Conservation (phyloP, 2,888 invertebrate genomes). For the Ochlodes sylvanus region DNA sequence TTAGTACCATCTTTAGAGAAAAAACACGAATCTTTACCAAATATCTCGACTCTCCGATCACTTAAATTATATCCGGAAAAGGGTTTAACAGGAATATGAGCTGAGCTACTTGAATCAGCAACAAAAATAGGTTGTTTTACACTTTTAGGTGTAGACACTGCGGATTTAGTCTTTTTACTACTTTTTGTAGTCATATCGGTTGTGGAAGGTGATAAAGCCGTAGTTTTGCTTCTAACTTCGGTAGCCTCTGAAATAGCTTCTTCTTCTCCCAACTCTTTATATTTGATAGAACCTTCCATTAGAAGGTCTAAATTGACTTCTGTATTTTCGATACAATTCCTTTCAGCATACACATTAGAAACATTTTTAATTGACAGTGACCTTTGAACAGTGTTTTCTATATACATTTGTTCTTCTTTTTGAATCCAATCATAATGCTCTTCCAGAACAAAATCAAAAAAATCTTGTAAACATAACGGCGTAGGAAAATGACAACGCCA, state of each 20-base stretch:
- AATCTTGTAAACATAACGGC: conserved; percentile 82
- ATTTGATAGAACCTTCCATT: conserved; percentile 76
- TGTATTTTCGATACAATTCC: conserved; percentile 62
- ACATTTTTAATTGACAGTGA: conserved; percentile 53
- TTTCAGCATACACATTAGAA: conserved; percentile 51
- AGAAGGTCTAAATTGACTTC: conserved; percentile 67
- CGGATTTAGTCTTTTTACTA: conserved; percentile 59
- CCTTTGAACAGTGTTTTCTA: conserved; percentile 54
- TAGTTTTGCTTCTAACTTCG: conserved; percentile 50
- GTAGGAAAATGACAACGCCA: conserved; percentile 79
- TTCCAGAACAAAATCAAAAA: conserved; percentile 79
- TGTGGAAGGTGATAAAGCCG: conserved; percentile 48
- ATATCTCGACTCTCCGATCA: conserved; percentile 73
- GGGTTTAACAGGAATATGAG: conserved; percentile 53
- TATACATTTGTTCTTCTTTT: conserved; percentile 68
- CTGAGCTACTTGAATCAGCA: conserved; percentile 43
- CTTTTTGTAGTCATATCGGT: conserved; percentile 56
- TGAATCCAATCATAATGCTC: conserved; percentile 81
- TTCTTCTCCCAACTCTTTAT: conserved; percentile 58
- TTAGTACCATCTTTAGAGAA: conserved; percentile 74
- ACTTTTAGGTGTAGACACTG: conserved; percentile 50
- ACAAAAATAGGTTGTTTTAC: conserved; percentile 47
- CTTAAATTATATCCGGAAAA: conserved; percentile 74
- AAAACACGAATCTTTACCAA: conserved; percentile 71
- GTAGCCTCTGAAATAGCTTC: conserved; percentile 43